Percentiles rank a stretch among this genome's conserved stretches.
These are phyloP conservation scores for Brachypteracias leptosomus DNA, from an alignment of 2,113 vertebrate species.

Conservation along the genomic window DNA sequence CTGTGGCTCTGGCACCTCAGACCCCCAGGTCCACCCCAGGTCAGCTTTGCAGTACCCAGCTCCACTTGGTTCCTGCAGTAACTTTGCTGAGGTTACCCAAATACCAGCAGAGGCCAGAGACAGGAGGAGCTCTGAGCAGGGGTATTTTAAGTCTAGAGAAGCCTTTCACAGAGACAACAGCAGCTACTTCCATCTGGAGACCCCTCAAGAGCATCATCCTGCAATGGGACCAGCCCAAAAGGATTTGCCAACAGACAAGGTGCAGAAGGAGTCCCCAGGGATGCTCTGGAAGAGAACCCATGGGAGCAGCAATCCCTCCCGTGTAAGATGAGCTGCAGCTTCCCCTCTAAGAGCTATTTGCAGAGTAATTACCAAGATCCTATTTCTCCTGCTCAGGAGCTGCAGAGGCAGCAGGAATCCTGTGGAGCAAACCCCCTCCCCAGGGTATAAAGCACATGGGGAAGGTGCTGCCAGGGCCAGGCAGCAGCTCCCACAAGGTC, in stretches of 20 bases:
- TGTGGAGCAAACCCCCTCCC: background rate
- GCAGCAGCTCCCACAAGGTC: background rate
- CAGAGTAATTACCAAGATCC: background rate
- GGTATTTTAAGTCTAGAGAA: background rate
- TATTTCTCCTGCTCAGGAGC: background rate
- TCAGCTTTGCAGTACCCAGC: background rate
- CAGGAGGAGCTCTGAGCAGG: accelerated
- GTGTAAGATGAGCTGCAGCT: accelerated
- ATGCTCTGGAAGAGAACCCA: background rate
- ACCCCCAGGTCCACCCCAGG: background rate
- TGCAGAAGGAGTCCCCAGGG: background rate
- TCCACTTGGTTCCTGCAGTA: background rate
- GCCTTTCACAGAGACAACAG: accelerated
- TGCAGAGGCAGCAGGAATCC: background rate
- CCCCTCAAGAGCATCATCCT: accelerated
- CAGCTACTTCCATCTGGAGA: background rate
- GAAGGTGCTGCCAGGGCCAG: accelerated
- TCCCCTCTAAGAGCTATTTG: background rate
- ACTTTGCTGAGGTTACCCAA: background rate
- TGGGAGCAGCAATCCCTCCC: accelerated
- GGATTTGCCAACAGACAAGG: background rate
- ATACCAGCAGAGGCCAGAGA: background rate
- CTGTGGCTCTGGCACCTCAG: background rate
- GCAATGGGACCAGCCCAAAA: background rate
- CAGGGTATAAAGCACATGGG: accelerated